Evolutionary conservation across 2,113 vertebrate species (phyloP).

Genomic region (Cochlearius cochlearius): DNA sequence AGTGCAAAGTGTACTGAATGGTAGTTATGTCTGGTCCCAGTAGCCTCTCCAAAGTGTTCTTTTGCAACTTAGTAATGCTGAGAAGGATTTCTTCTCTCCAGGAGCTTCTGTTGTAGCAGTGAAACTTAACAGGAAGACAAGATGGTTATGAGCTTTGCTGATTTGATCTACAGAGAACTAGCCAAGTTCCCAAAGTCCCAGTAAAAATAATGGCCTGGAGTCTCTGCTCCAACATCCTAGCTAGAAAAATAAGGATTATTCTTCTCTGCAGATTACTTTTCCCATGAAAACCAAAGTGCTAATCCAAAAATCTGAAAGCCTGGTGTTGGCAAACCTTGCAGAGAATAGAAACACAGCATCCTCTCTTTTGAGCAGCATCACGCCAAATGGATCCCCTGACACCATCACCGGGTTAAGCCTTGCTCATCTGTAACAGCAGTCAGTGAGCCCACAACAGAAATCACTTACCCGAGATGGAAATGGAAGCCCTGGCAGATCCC

Average conservation of each 20-base stretch:
- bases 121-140: background rate
- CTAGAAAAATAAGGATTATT: background rate
- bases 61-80: background rate
- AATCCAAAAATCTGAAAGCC: background rate
- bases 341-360: background rate
- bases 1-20: background rate
- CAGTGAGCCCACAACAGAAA: background rate
- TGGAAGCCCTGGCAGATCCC: conserved; percentile 53
- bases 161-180: background rate
- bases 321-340: background rate
- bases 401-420: background rate
- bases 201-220: background rate
- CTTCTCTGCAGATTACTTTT: background rate
- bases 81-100: background rate
- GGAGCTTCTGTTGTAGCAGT: background rate
- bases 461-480: conserved; percentile 51
- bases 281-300: background rate
- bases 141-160: background rate
- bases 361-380: background rate
- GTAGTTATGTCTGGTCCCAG: background rate
- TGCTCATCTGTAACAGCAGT: background rate
- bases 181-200: background rate
- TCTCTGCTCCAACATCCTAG: background rate
- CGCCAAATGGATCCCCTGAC: background rate
- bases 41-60: background rate